phyloP scores from a whole-genome alignment of 2,797 vertebrate genomes.

The Gephyroberyx darwinii region DNA sequence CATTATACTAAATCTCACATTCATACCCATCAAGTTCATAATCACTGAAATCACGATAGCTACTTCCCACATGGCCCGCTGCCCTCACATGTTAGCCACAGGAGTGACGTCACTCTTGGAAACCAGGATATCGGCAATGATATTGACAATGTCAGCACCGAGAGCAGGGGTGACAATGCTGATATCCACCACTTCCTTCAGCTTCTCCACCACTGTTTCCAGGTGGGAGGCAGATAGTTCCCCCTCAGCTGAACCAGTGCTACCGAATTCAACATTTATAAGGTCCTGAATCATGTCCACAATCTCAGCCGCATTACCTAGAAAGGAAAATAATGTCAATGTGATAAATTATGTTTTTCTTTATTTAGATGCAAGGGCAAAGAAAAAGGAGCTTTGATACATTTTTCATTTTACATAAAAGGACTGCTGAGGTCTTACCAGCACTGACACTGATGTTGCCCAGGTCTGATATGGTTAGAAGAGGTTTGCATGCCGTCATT shows the following conservation, averaged over 20 bases:
- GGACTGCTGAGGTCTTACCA: slow-evolving; percentile 64
- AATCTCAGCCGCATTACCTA: slow-evolving; percentile 85
- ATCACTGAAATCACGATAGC: not conserved
- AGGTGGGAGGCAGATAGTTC: slow-evolving; percentile 74
- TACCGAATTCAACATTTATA: slow-evolving; percentile 62
- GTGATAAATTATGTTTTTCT: not conserved
- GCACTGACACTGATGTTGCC: slow-evolving; percentile 75
- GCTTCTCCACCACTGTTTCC: slow-evolving; percentile 82
- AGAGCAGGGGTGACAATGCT: slow-evolving; percentile 68
- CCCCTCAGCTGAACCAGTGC: slow-evolving; percentile 18
- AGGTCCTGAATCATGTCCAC: slow-evolving; percentile 83
- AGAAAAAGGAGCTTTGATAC: no score
- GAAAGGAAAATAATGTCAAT: not conserved
- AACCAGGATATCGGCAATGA: slow-evolving; percentile 79
- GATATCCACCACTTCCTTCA: slow-evolving; percentile 77
- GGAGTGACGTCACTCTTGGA: slow-evolving; percentile 74
- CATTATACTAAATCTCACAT: not conserved
- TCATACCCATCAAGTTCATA: not conserved
- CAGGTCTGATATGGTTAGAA: slow-evolving; percentile 71
- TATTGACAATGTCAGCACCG: slow-evolving; percentile 72
- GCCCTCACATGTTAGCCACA: slow-evolving; percentile 83
- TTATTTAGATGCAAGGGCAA: not conserved
- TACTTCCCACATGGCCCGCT: not conserved
- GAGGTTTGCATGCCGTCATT: slow-evolving; percentile 67
- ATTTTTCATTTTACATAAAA: no score